Evolutionary conservation across 2,113 vertebrate species (phyloP).

Genomic region (Pachypanchax playfairii): DNA sequence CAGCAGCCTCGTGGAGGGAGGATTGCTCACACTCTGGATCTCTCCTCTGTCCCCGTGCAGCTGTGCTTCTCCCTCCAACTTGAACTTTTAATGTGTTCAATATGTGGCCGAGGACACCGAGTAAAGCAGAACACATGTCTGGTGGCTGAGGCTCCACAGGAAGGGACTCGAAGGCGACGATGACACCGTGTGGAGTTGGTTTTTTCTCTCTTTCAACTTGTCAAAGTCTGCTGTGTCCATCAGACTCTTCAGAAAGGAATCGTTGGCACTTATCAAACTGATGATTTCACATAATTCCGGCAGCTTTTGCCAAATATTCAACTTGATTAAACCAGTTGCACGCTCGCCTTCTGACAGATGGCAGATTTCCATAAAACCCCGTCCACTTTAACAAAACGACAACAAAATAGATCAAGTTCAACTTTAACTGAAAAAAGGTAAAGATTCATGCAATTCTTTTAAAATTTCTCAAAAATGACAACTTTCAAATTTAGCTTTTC

Average conservation of each 20-base stretch:
- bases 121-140: constrained; percentile 54
- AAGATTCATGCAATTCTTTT: no score
- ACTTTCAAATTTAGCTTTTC: no score
- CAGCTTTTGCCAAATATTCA: not conserved
- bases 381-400: no score
- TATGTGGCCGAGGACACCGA: constrained; percentile 60
- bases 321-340: not conserved
- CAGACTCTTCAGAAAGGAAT: constrained; percentile 8
- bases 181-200: constrained; percentile 1
- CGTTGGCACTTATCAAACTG: not conserved
- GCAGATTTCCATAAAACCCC: no score
- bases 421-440: no score
- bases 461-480: no score
- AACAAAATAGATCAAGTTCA: no score
- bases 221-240: constrained; percentile 9
- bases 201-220: constrained; percentile 6
- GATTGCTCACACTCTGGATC: constrained; percentile 75
- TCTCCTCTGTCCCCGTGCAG: constrained; percentile 64
- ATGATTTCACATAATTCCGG: constrained; percentile 2
- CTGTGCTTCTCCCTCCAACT: constrained; percentile 67
- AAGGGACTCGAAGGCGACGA: not conserved
- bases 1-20: constrained; percentile 60
- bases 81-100: constrained; percentile 78
- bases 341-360: no score
- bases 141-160: constrained; percentile 36